Evolutionary conservation across 2,888 invertebrate genomes (phyloP), one percentile per base, ranked within the genome.

Genomic region (Drosophila niveifrons): DNA sequence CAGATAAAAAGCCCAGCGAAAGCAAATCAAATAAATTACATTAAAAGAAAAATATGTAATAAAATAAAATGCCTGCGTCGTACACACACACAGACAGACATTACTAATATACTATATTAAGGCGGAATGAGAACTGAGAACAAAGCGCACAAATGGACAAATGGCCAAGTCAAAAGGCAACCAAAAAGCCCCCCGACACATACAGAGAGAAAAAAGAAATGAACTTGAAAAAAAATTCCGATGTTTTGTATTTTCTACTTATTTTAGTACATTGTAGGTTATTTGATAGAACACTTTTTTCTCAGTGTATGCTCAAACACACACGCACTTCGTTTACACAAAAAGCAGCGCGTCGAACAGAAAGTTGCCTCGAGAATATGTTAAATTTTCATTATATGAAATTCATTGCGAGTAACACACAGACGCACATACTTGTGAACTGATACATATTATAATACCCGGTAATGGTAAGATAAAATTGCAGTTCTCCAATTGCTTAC

Each of bases 31-130:
- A 81, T 81, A 87, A 87, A 81, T 81, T 81, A 87, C 74, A 87
- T 87, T 87, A 85, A 87, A 74, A 74, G 85, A 84, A 87, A 80
- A 82, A 80, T 86, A 82, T 80, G 80, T 86, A 86, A 86, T 80
- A 83, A 82, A 86, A 77, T 76, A 72, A 76, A 80, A 84, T 81
- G 71, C 64, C 53, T 53, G 23, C 50, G 57, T 39, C 46, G 28
- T 48, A 23, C 59, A 55, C 41, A 61, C 51, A 69, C 47, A 55
- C 48, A 67, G 23, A 31, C 44, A 46, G 10, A 43, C 23, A 57
- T 23, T 23, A 23, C 4, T 23, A 4, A 0, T 11, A 50, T 13
- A 36, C 36, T 2, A 53, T 28, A 11, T 28, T 15, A 29, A 11
- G 8, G n/a, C 11, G 13, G 44, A 34, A 15, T 23, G 13, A 9